These are phyloP conservation scores for Gobionotothen gibberifrons DNA, from an alignment of 2,797 vertebrate species.

Conservation along the genomic window DNA sequence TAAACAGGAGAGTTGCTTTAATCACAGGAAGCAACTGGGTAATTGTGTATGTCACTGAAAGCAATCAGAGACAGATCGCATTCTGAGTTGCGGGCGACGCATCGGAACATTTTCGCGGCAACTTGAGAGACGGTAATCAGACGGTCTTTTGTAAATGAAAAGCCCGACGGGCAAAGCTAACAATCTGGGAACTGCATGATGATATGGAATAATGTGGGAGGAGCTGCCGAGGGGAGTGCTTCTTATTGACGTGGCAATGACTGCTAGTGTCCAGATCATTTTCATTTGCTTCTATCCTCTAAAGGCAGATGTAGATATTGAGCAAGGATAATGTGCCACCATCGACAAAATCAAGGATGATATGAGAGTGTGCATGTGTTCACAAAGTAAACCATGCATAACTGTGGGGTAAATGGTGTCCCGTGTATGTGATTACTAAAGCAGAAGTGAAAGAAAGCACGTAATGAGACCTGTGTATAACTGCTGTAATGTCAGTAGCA, in stretches of 20 bases:
- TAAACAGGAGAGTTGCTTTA: constrained; percentile 70
- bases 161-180: constrained; percentile 44
- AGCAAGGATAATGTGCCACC: constrained; percentile 5
- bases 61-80: constrained; percentile 61
- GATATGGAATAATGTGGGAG: constrained; percentile 42
- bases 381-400: constrained; percentile 1
- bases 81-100: constrained; percentile 40
- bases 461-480: not conserved
- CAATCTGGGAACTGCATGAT: constrained; percentile 44
- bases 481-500: not conserved
- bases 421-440: constrained; percentile 6
- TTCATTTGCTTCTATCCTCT: constrained; percentile 42
- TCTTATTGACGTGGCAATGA: constrained; percentile 44
- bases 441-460: constrained; percentile 16
- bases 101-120: constrained; percentile 52
- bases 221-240: constrained; percentile 14
- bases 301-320: constrained; percentile 26
- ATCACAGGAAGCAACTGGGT: constrained; percentile 75
- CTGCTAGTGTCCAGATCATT: constrained; percentile 45
- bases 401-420: constrained; percentile 12
- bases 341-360: constrained; percentile 10
- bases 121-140: constrained; percentile 68
- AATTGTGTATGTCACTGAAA: constrained; percentile 73
- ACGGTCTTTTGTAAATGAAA: constrained; percentile 68
- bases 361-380: not conserved